A percentile compares a stretch with the other conserved stretches of the same genome.
Evolutionary conservation across 2,888 invertebrate genomes (phyloP).

Genomic region (Desoria tigrina): DNA sequence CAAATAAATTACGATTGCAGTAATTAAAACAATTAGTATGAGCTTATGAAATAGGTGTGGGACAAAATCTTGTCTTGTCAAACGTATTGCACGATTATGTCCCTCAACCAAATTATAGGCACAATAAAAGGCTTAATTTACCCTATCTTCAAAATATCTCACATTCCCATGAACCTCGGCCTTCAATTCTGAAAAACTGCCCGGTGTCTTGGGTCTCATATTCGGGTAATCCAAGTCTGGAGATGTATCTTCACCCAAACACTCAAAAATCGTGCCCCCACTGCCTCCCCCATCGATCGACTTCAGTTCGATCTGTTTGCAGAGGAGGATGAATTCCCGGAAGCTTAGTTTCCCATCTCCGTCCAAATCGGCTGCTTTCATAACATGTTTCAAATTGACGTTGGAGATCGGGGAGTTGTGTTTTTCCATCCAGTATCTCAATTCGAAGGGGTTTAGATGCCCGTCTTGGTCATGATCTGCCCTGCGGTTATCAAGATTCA

Average conservation of each 20-base stretch:
- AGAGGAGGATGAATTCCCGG: slow-evolving; percentile 32
- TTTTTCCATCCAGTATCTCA: slow-evolving; percentile 46
- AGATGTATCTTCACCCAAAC: neutral
- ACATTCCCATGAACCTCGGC: neutral
- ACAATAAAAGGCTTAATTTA: too few species aligned
- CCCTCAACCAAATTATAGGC: too few species aligned
- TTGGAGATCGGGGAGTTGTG: slow-evolving; percentile 28
- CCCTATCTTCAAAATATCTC: neutral
- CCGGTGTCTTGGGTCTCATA: neutral
- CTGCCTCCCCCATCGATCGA: too few species aligned
- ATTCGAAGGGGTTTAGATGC: slow-evolving; percentile 25
- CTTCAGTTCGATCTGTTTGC: slow-evolving; percentile 15
- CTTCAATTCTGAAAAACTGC: neutral
- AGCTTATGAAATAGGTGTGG: too few species aligned
- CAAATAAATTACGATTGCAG: too few species aligned
- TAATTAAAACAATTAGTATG: too few species aligned
- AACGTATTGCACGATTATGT: too few species aligned
- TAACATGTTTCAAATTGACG: slow-evolving; percentile 18
- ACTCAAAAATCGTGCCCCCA: neutral
- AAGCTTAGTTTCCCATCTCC: slow-evolving; percentile 30
- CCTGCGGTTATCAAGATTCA: slow-evolving; percentile 19
- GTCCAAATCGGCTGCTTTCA: slow-evolving; percentile 30
- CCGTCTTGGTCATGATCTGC: slow-evolving; percentile 37
- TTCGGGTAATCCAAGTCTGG: neutral
- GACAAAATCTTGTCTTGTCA: too few species aligned